A percentile compares a stretch with the other conserved stretches of the same genome.
phyloP scores from a whole-genome alignment of 2,113 vertebrate genomes.

The mouse (Mus musculus) region DNA sequence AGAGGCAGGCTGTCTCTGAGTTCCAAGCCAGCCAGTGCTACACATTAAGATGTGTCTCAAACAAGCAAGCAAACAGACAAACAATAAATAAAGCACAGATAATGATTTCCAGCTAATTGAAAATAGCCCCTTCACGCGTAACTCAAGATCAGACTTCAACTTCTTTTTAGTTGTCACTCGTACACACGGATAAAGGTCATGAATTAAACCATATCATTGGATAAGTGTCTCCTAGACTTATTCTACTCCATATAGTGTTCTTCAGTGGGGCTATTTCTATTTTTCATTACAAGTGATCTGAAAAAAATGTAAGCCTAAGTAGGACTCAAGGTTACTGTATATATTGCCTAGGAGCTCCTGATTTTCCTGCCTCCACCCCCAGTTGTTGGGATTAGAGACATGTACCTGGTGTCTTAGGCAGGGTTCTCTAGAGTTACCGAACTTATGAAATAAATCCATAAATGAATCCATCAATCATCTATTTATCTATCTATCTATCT shows the following conservation, averaged over 20 bases:
- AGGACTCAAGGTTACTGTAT: background rate
- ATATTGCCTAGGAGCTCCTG: background rate
- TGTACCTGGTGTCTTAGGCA: background rate
- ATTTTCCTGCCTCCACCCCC: background rate
- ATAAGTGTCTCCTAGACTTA: background rate
- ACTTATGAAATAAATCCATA: background rate
- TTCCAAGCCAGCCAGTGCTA: background rate
- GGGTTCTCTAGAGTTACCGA: background rate
- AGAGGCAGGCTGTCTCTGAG: background rate
- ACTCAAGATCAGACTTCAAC: background rate
- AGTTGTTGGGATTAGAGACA: background rate
- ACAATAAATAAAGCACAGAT: background rate
- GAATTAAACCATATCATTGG: constrained; percentile 1
- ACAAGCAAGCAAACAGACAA: background rate
- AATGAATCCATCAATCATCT: background rate
- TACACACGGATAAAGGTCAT: background rate
- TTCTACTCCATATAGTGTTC: background rate
- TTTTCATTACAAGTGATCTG: constrained; percentile 21
- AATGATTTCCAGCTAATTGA: background rate
- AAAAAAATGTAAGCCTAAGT: background rate
- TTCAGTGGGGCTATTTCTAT: background rate
- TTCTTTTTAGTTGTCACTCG: background rate
- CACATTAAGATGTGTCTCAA: background rate
- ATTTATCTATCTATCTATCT: no score
- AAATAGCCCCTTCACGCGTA: background rate